phyloP scores from a whole-genome alignment of 2,113 vertebrate species.

The Zosterops hypoxanthus region DNA sequence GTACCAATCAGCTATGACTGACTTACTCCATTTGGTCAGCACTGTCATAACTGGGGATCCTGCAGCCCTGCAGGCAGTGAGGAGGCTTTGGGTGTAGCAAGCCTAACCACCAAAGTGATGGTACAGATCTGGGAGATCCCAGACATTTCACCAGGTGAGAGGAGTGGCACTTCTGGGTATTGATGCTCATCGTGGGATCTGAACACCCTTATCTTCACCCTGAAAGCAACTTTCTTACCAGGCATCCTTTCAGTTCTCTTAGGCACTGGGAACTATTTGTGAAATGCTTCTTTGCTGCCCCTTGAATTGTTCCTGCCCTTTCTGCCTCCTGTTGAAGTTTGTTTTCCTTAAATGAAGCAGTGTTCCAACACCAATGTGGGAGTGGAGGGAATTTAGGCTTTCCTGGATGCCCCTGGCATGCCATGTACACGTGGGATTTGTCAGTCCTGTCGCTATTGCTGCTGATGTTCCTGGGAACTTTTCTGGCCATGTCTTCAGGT shows the following conservation, averaged over 20 bases:
- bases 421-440: accelerated
- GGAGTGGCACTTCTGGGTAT: not conserved
- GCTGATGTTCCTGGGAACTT: not conserved
- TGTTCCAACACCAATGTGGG: not conserved
- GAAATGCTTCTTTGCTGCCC: not conserved
- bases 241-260: not conserved
- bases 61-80: not conserved
- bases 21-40: not conserved
- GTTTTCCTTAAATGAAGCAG: not conserved
- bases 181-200: not conserved
- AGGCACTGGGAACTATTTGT: not conserved
- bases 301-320: not conserved
- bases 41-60: not conserved
- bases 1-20: not conserved
- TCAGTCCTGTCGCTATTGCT: not conserved
- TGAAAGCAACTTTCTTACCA: not conserved
- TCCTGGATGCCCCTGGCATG: not conserved
- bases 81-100: not conserved
- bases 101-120: not conserved
- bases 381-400: not conserved
- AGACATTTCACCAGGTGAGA: not conserved
- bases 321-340: not conserved
- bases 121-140: not conserved
- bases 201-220: not conserved
- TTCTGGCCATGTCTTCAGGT: not conserved